These are phyloP conservation scores for Bombus consobrinus DNA, from an alignment of 1,140 invertebrate species.

Conservation along the genomic window DNA sequence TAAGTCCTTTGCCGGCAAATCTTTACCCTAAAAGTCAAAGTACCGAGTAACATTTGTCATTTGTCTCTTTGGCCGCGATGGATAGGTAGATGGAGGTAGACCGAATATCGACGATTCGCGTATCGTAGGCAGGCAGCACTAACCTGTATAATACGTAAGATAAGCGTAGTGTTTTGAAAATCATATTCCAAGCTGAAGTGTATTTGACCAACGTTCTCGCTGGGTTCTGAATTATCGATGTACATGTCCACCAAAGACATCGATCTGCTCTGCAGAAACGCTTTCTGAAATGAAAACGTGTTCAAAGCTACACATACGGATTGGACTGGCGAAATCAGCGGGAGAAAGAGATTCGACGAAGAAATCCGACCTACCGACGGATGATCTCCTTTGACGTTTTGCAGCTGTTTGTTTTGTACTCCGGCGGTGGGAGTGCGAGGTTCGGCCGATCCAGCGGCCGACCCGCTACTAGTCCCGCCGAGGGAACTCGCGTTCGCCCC, in stretches of 20 bases:
- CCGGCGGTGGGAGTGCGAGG: slow-evolving; percentile 87
- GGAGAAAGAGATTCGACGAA: slow-evolving; percentile 51
- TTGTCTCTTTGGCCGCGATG: too few species aligned
- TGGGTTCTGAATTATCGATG: slow-evolving; percentile 95
- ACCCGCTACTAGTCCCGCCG: slow-evolving; percentile 68
- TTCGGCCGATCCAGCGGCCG: slow-evolving; percentile 80
- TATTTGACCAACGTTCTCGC: slow-evolving; percentile 96
- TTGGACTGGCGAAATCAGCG: too few species aligned
- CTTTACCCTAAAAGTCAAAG: slow-evolving; percentile 89
- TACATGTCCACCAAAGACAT: slow-evolving; percentile 97
- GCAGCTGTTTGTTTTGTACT: slow-evolving; percentile 88
- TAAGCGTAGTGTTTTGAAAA: slow-evolving; percentile 96
- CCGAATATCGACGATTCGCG: too few species aligned
- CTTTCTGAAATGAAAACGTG: slow-evolving; percentile 77
- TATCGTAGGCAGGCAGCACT: slow-evolving; percentile 66
- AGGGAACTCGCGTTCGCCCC: slow-evolving; percentile 82
- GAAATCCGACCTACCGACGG: slow-evolving; percentile 86
- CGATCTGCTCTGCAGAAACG: slow-evolving; percentile 93
- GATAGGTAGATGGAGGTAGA: too few species aligned
- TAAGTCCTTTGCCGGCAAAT: slow-evolving; percentile 96
- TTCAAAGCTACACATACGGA: background rate
- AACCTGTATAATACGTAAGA: slow-evolving; percentile 95
- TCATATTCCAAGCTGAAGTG: slow-evolving; percentile 98
- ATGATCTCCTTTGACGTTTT: slow-evolving; percentile 91
- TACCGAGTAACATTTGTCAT: background rate